Base-by-base conservation (phyloP, 2,113 vertebrate genomes). In the Menura novaehollandiae region DNA sequence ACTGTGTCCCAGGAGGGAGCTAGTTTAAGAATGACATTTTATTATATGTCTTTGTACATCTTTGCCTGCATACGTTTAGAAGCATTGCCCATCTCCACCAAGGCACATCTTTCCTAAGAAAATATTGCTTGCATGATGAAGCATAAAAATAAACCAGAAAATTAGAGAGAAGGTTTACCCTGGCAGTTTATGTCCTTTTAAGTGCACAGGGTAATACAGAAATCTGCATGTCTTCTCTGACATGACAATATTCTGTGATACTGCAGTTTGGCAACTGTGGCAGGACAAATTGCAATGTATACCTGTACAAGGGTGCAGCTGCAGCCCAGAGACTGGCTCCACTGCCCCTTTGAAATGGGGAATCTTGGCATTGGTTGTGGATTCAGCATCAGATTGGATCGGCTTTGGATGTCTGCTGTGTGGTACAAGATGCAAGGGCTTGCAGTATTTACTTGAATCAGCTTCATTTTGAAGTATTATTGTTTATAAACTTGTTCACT, bases 81-180 rank as follows among this genome's bases (percentile, higher is more conserved):
- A 81, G 37, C 22, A 27, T 80, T 88, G 35, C 30, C 22, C 7
- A 5, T 59, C 73, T 88, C 53, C n/a, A 64, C n/a, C 16, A 64
- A 81, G 73, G 66, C 39, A 88, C 18, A 35, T 67, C 7, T 78
- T 91, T 86, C 32, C 7, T 77, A 52, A 62, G 79, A 90, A 93
- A 78, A 52, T 89, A 68, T 6, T 78, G 49, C 68, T 81, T 89
- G 56, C 64, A 43, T 58, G 64, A 51, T 92, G 73, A 82, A 87
- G 53, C 56, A 32, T 84, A 84, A 84, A 92, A 91, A 78, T 74
- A 73, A 78, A 94, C 5, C 23, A 55, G 53, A 60, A 86, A 81
- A 81, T 88, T 67, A 72, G 76, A 77, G 35, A 37, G 47, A 56
- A 32, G 13, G 14, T 52, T 94, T 91, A 13, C 20, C 47, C 55